phyloP scores from a whole-genome alignment of 2,113 vertebrate species.

The Prunella fulvescens region DNA sequence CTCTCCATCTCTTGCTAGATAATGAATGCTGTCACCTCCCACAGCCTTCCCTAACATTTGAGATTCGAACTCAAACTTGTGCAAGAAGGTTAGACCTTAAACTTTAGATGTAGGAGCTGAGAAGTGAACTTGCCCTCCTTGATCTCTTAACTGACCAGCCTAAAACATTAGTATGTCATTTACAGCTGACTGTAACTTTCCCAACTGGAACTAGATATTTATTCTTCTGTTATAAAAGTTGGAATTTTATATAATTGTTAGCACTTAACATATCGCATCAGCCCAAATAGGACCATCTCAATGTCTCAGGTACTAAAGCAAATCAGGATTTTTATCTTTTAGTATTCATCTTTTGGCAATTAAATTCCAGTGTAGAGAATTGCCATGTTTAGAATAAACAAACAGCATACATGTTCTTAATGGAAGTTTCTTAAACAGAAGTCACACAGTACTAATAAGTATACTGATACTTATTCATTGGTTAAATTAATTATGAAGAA shows the following conservation, averaged over 20 bases:
- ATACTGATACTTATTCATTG: neutral
- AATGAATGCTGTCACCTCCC: neutral
- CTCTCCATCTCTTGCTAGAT: neutral
- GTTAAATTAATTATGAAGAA: neutral
- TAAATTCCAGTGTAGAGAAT: neutral
- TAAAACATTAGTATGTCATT: neutral
- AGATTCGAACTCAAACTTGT: neutral
- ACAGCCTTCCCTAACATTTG: neutral
- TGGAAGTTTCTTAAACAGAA: neutral
- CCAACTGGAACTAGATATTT: neutral
- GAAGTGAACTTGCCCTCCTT: neutral
- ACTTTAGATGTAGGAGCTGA: neutral
- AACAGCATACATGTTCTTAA: neutral
- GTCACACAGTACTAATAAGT: neutral
- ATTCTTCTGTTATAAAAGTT: neutral
- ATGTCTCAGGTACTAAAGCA: neutral
- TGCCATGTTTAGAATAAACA: neutral
- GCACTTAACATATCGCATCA: neutral
- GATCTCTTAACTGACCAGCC: neutral
- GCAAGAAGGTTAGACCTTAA: neutral
- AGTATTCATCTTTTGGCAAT: neutral
- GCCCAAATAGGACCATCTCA: neutral
- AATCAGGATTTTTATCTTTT: neutral
- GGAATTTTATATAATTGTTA: neutral
- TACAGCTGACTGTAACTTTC: neutral